Evolutionary conservation across 2,888 invertebrate genomes (phyloP), one percentile per base, ranked within the genome.

Genomic region (Drosophila longiperda): DNA sequence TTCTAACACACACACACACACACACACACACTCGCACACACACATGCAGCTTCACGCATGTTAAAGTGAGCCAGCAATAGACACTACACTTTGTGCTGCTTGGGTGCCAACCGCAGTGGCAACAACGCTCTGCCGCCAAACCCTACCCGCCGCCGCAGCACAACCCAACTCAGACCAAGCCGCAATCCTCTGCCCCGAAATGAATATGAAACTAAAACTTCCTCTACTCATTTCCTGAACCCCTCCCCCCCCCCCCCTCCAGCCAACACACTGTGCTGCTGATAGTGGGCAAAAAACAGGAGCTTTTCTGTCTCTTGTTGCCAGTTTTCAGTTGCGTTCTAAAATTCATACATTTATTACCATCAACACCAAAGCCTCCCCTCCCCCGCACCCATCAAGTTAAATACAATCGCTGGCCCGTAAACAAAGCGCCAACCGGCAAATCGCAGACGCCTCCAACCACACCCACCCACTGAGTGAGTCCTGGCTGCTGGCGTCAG

Each of bases 311-410:
- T 86, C 90, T 87, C 88, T 23, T 12, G 45, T 45, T 45, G 83
- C 82, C 84, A 73, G 79, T 78, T 91, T 90, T 78, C 83, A 81
- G 77, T 91, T 90, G 88, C 86, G 90, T 83, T 90, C 90, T 90
- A 91, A 90, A 90, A 90, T 90, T 90, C 90, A 89, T 90, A 91
- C 90, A 91, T 89, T 91, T 90, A 90, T 91, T 90, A 90, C 85
- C 89, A 89, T 78, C 82, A 73, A 70, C 75, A 62, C 66, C 75
- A 29, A 34, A 5, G 29, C 17, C 26, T n/a, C 8, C 33, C 40
- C 9, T 36, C 2, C 40, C 17, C 3, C 8, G 5, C 5, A 5
- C 55, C 32, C n/a, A 3, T 1, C 8, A 85, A 87, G 91, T 89
- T 90, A 91, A 91, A 86, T 82, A 87, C 86, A 90, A 90, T 84